Conservation (phyloP, 2,888 invertebrate genomes). For the Sminthurides aquaticus region DNA sequence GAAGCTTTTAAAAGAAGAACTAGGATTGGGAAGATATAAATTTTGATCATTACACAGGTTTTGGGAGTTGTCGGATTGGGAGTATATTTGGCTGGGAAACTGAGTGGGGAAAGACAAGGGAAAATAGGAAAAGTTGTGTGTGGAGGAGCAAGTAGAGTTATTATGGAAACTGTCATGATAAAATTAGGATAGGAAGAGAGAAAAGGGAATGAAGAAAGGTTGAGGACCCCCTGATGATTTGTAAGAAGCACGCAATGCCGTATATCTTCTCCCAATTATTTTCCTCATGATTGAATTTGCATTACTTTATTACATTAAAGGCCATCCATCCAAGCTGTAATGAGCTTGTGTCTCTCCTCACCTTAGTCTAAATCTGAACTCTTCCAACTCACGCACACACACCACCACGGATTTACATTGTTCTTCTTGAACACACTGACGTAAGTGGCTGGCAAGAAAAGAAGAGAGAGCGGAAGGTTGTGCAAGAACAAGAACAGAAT, state of each 20-base stretch:
- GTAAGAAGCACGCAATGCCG: conserved; percentile 28
- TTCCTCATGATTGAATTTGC: conserved; percentile 31
- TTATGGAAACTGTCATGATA: conserved; percentile 25
- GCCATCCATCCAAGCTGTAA: conserved; percentile 17
- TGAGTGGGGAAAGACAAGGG: too few species aligned
- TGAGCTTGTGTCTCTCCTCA: not conserved
- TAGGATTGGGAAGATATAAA: too few species aligned
- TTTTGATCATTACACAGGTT: not conserved
- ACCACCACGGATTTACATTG: too few species aligned
- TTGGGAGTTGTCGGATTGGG: too few species aligned
- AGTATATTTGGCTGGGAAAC: too few species aligned
- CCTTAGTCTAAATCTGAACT: too few species aligned
- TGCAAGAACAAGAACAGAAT: too few species aligned
- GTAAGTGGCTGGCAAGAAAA: too few species aligned
- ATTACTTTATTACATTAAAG: conserved; percentile 27
- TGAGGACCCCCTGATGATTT: conserved; percentile 19
- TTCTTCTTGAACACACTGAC: too few species aligned
- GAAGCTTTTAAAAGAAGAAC: too few species aligned
- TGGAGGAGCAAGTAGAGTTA: conserved; percentile 15
- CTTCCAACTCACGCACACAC: too few species aligned
- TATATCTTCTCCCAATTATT: conserved; percentile 32
- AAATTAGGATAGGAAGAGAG: conserved; percentile 23
- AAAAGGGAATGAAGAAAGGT: conserved; percentile 23
- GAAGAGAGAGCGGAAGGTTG: too few species aligned
- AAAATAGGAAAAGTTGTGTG: not conserved